A percentile compares a stretch with the other conserved stretches of the same genome.
Conservation (phyloP, 2,797 vertebrate genomes). For the Scarus forsteni region DNA sequence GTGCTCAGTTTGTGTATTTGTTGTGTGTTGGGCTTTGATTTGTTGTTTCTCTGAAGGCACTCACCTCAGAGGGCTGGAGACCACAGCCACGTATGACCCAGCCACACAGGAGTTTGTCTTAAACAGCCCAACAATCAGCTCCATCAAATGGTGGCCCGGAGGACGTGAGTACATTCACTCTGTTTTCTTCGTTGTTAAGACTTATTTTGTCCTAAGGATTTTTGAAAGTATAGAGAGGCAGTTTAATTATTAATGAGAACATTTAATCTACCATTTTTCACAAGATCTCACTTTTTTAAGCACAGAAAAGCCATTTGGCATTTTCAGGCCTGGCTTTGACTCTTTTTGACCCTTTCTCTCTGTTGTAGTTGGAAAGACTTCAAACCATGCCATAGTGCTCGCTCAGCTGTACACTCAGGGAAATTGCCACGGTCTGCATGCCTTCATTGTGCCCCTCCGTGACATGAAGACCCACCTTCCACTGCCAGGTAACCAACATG, state of each 20-base stretch:
- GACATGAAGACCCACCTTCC: conserved; percentile 90
- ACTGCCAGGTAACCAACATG: conserved; percentile 88
- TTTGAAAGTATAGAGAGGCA: not conserved
- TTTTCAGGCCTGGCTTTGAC: not conserved
- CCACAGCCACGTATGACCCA: conserved; percentile 95
- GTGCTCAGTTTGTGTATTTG: not conserved
- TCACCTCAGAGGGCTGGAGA: conserved; percentile 95
- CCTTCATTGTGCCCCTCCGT: conserved; percentile 95
- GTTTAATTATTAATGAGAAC: not conserved
- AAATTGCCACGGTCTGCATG: conserved; percentile 91
- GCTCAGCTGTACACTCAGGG: conserved; percentile 95
- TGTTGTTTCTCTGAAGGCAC: conserved; percentile 84
- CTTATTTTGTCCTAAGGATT: no score
- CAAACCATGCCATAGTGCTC: conserved; percentile 95
- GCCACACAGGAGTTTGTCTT: conserved; percentile 95
- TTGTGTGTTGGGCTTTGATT: conserved; percentile 22
- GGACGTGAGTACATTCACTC: conserved; percentile 88
- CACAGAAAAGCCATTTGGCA: not conserved
- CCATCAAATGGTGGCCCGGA: conserved; percentile 99
- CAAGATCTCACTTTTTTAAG: no score
- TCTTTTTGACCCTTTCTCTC: not conserved
- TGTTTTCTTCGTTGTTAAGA: no score
- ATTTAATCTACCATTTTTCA: not conserved
- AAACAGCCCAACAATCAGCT: conserved; percentile 96
- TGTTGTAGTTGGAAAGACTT: conserved; percentile 93